phyloP scores from a whole-genome alignment of 2,113 vertebrate genomes.

The Martes martes region DNA sequence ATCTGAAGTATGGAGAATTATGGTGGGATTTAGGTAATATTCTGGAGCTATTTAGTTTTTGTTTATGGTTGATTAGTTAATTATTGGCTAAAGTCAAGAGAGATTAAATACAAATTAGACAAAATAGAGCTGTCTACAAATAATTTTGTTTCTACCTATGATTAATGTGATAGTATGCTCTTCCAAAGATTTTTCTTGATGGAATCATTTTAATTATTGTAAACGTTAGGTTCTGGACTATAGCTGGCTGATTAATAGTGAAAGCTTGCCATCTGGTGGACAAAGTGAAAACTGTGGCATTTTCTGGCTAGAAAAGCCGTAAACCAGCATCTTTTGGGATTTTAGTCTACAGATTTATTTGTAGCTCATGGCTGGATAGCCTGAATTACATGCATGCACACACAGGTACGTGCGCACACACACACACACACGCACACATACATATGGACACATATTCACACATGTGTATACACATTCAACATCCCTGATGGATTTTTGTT shows the following conservation, averaged over 20 bases:
- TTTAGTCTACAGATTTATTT: neutral
- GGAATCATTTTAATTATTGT: neutral
- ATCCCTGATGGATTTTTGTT: neutral
- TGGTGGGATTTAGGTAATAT: neutral
- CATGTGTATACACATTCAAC: too few species aligned
- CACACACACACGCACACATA: accelerated
- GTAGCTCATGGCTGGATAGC: neutral
- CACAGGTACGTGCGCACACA: neutral
- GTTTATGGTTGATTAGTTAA: neutral
- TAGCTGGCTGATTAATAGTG: neutral
- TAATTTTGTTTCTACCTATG: neutral
- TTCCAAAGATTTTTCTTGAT: neutral
- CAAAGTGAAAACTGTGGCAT: neutral
- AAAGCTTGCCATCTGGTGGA: slow-evolving; percentile 47
- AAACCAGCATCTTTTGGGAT: too few species aligned
- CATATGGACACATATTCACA: neutral
- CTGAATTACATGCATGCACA: neutral
- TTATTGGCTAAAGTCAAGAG: neutral
- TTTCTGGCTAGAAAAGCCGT: too few species aligned
- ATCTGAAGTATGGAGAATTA: neutral
- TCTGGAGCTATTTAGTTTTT: neutral
- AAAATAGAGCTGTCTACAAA: neutral
- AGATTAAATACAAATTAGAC: neutral
- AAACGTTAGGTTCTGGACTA: accelerated
- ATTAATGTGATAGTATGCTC: neutral